Percentiles rank a stretch among this genome's conserved stretches.
phyloP scores from a whole-genome alignment of 2,888 invertebrate genomes.

The Muschampia plurimacula region DNA sequence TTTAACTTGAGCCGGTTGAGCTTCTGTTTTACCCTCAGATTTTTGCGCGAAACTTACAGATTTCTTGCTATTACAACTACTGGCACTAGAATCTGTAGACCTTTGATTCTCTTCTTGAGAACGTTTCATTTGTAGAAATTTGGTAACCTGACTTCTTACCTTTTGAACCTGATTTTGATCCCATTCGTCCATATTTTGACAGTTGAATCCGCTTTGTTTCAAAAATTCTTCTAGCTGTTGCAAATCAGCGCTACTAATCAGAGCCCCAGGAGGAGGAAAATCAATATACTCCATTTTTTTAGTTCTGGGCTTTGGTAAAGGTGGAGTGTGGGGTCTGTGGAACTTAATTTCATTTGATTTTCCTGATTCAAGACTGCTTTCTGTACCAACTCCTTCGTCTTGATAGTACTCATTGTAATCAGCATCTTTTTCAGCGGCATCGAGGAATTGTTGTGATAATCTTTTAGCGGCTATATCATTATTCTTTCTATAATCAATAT shows the following conservation, averaged over 20 bases:
- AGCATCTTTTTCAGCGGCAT: constrained; percentile 83
- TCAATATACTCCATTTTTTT: constrained; percentile 81
- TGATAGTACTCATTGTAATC: constrained; percentile 84
- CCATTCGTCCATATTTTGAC: constrained; percentile 88
- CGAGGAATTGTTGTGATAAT: constrained; percentile 81
- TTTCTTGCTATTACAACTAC: constrained; percentile 88
- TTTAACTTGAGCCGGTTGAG: constrained; percentile 74
- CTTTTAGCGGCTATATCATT: constrained; percentile 83
- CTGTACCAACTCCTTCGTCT: constrained; percentile 88
- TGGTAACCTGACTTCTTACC: constrained; percentile 89
- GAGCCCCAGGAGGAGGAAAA: constrained; percentile 79
- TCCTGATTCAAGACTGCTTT: constrained; percentile 85
- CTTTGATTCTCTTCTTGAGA: constrained; percentile 88
- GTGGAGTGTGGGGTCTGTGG: constrained; percentile 82
- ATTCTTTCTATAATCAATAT: constrained; percentile 79
- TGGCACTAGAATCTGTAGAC: constrained; percentile 85
- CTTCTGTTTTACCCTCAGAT: constrained; percentile 66
- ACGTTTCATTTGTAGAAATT: constrained; percentile 89
- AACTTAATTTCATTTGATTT: constrained; percentile 84
- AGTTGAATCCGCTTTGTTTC: constrained; percentile 89
- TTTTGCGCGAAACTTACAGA: constrained; percentile 92
- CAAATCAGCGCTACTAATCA: constrained; percentile 87
- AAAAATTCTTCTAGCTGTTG: constrained; percentile 90
- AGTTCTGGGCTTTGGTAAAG: constrained; percentile 79
- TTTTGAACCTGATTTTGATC: constrained; percentile 89